Conservation (phyloP, 2,888 invertebrate genomes). For the Muschampia plurimacula region DNA sequence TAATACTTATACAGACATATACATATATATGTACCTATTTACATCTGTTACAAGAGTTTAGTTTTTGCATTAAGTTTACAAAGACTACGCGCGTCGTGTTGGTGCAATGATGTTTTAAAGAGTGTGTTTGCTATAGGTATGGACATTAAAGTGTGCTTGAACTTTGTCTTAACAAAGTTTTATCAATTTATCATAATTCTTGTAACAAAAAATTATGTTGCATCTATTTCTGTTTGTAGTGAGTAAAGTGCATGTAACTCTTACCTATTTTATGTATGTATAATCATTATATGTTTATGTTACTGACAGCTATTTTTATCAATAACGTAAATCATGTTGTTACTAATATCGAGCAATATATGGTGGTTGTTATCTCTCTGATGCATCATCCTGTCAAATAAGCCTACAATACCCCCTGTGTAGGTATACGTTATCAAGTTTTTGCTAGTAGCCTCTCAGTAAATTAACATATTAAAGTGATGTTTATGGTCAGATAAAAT, state of each 20-base stretch:
- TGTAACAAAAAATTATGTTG: conserved; percentile 15
- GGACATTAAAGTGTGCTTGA: conserved; percentile 13
- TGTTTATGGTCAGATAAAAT: conserved; percentile 61
- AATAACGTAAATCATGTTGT: conserved; percentile 55
- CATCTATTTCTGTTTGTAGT: conserved; percentile 21
- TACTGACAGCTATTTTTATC: conserved; percentile 56
- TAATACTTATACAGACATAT: conserved; percentile 43
- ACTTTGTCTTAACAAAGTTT: neutral
- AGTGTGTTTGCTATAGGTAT: neutral
- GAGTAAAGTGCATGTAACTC: conserved; percentile 42
- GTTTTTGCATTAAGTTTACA: conserved; percentile 1
- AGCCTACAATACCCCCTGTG: conserved; percentile 62
- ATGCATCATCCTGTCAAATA: conserved; percentile 73
- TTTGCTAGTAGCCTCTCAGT: conserved; percentile 62
- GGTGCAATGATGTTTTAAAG: conserved; percentile 11
- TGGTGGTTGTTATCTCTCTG: conserved; percentile 65
- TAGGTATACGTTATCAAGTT: conserved; percentile 62
- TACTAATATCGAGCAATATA: conserved; percentile 58
- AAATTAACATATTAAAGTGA: conserved; percentile 71
- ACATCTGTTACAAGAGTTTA: conserved; percentile 6
- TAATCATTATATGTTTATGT: conserved; percentile 38
- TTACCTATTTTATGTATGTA: conserved; percentile 20
- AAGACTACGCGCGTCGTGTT: conserved; percentile 11
- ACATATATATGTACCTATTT: neutral
- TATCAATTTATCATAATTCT: conserved; percentile 7